Evolutionary conservation across 1,140 invertebrate genomes (phyloP), one percentile per base, ranked within the genome.

Genomic region (Bombus superbus): DNA sequence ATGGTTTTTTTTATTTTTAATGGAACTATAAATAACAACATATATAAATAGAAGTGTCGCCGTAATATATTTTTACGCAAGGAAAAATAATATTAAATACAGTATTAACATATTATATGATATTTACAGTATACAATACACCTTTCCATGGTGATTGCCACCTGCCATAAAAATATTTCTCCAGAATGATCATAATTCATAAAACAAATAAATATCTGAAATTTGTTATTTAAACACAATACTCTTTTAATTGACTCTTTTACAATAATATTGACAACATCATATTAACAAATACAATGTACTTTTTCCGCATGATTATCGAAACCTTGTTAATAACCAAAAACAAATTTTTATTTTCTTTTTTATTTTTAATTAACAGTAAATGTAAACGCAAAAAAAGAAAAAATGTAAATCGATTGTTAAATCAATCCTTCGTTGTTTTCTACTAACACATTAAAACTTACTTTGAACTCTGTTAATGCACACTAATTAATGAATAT

Each of bases 1-100:
- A 32, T 10, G 0, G 1, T 83, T 18, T 84, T 87, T 87, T 89
- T 89, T 89, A 86, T 86, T 93, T 68, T 93, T 93, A 92, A 92
- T 92, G 82, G 88, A 89, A 86, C 74, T 92, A 86, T 90, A 88
- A 90, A 86, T 90, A 89, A 90, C 86, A 92, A 92, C 88, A 73
- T 83, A 86, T 91, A 89, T 92, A 91, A 92, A 93, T 92, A 93
- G 84, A 90, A 89, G 62, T 84, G 75, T 86, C 83, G 82, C 85
- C 53, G 72, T 88, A 80, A 88, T 79, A 79, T 91, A 89, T 85
- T 81, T 86, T 86, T 80, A 86, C 42, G 81, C 79, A 83, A 77
- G 73, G 57, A 80, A 81, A 53, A 81, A 86, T 83, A 89, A 84
- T 85, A 90, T 92, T 92, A 92, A 92, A 92, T 92, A 93, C 91